Evolutionary conservation across 1,140 invertebrate genomes (phyloP).

Genomic region (Procambarus virginalis): DNA sequence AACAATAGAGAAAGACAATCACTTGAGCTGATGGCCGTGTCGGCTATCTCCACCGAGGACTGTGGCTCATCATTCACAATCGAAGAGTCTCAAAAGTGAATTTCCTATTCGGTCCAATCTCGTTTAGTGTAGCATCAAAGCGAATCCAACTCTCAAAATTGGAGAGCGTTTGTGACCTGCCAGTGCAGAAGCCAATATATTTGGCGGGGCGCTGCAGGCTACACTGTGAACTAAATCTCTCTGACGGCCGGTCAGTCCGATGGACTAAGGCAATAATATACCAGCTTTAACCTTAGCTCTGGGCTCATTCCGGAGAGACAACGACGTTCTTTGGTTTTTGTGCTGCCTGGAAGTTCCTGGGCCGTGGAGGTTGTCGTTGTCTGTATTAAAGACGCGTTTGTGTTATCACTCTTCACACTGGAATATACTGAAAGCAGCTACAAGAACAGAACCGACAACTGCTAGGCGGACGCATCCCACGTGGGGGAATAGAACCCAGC

Average conservation of each 20-base stretch:
- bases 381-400: conserved; percentile 2
- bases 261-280: conserved; percentile 45
- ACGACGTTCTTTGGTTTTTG: neutral
- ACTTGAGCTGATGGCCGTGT: neutral
- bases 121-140: conserved; percentile 66
- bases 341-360: neutral
- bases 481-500: neutral
- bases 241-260: conserved; percentile 19
- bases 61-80: conserved; percentile 35
- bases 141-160: conserved; percentile 67
- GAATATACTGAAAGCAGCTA: conserved; percentile 25
- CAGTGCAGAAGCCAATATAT: conserved; percentile 67
- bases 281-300: conserved; percentile 50
- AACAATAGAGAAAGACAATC: neutral
- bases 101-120: conserved; percentile 63
- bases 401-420: conserved; percentile 3
- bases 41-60: neutral
- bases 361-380: neutral
- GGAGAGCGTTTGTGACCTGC: conserved; percentile 64
- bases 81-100: conserved; percentile 61
- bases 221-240: conserved; percentile 52
- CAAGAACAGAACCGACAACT: conserved; percentile 1
- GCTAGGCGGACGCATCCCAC: neutral
- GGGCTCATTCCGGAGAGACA: neutral
- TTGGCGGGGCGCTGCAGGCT: conserved; percentile 61